Conservation (phyloP, 2,113 vertebrate species). For the Pithys albifrons region DNA sequence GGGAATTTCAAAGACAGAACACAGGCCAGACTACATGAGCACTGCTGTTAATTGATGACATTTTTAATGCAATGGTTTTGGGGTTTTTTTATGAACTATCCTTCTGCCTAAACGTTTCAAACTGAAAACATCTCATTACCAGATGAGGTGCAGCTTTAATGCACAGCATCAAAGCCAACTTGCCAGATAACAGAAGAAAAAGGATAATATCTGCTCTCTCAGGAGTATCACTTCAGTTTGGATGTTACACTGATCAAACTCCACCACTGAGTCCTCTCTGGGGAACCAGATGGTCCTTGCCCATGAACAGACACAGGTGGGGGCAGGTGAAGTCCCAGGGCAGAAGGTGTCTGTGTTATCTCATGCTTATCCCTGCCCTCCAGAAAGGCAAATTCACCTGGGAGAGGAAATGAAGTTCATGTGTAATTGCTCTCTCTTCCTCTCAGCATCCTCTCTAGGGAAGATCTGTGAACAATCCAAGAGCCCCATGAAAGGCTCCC, state of each 20-base stretch:
- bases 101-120: background rate
- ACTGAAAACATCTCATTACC: background rate
- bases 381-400: constrained; percentile 18
- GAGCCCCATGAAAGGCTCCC: background rate
- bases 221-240: background rate
- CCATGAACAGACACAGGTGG: background rate
- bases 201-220: background rate
- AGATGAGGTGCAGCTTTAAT: background rate
- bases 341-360: background rate
- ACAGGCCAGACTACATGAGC: background rate
- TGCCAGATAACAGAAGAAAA: background rate
- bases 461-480: background rate
- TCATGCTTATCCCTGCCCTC: background rate
- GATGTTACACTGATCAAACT: background rate
- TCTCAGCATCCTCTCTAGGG: background rate
- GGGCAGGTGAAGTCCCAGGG: background rate
- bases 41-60: background rate
- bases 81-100: background rate
- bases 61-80: background rate
- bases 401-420: background rate
- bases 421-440: background rate
- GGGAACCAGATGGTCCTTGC: background rate
- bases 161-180: background rate
- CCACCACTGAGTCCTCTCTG: background rate
- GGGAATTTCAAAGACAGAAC: background rate